These are phyloP conservation scores for Pseudochirops corinnae DNA, from an alignment of 2,797 vertebrate genomes.

Conservation along the genomic window DNA sequence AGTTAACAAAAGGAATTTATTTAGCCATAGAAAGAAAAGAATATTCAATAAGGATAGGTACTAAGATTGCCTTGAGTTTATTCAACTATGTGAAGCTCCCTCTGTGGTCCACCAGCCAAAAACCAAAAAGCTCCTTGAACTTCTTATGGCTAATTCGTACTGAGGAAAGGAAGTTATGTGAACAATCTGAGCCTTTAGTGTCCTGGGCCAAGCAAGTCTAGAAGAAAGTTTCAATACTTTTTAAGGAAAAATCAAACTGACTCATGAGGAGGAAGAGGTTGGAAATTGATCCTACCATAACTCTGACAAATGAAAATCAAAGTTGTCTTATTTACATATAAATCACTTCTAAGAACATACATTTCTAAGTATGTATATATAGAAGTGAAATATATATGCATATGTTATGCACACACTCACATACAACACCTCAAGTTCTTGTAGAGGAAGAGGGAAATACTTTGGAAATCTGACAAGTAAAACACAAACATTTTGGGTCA, in stretches of 20 bases:
- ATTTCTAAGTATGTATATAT: not conserved
- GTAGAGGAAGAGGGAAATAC: conserved; percentile 23
- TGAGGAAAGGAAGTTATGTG: not conserved
- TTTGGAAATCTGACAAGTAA: conserved; percentile 42
- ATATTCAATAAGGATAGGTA: not conserved
- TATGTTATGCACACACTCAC: not conserved
- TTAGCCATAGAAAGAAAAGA: not conserved
- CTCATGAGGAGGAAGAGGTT: not conserved
- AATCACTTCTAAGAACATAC: not conserved
- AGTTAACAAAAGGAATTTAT: not conserved
- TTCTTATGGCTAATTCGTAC: not conserved
- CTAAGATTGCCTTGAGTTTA: not conserved
- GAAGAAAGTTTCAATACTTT: not conserved
- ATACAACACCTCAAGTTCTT: conserved; percentile 39
- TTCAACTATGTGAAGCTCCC: not conserved
- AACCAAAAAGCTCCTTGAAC: not conserved
- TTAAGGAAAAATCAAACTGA: not conserved
- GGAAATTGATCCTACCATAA: not conserved
- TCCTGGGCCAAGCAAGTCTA: not conserved
- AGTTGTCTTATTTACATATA: not conserved
- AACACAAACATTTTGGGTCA: conserved; percentile 13
- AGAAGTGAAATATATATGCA: not conserved
- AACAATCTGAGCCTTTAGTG: not conserved
- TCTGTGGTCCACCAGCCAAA: not conserved
- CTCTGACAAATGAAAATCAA: not conserved